Evolutionary conservation across 64 coral and sea anemone genomes (phyloP), one percentile per base, ranked within the genome.

Genomic region (Pocillopora damicornis): DNA sequence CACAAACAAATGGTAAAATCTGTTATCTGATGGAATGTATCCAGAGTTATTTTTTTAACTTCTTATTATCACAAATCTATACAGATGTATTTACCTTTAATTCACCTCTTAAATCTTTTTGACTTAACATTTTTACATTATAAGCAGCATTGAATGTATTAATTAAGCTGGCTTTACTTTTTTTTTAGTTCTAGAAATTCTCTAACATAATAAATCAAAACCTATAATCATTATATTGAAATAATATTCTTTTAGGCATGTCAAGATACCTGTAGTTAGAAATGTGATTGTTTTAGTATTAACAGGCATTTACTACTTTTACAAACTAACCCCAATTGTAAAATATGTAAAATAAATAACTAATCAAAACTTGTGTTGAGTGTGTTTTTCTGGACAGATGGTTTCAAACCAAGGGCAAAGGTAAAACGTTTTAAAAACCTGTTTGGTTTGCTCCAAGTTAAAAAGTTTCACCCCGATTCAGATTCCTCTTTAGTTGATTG

Each of bases 301-400:
- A 11, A 71, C 67, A 71, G 22, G 18, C 11, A 25, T 71, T 71
- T 71, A 20, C 25, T 71, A 71, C 11, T 10, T 25, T 20, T 71
- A n/a, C 30, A 11, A 25, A 25, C 25, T 23, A 25, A 11, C 20
- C 11, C 23, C 25, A 71, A 71, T 23, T 71, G 77, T 79, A 79
- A 60, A 60, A 79, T 79, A 79, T 79, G 77, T 79, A 79, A 79
- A 79, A 79, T 79, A 79, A 79, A 79, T 30, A 60, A 79, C 77
- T 11, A 34, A 6, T 60, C 59, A 79, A 79, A 51, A 51, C 42
- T 51, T 51, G 7, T 51, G 42, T 51, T 51, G 42, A 51, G 7
- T 51, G 2, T 51, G 42, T 51, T 51, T 2, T 51, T 2, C 42
- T 51, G 42, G 42, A 51, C 2, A 51, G 2, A 2, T 51, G 0